phyloP scores from a whole-genome alignment of 2,888 invertebrate species.

The Polydrusus pterygomalis region DNA sequence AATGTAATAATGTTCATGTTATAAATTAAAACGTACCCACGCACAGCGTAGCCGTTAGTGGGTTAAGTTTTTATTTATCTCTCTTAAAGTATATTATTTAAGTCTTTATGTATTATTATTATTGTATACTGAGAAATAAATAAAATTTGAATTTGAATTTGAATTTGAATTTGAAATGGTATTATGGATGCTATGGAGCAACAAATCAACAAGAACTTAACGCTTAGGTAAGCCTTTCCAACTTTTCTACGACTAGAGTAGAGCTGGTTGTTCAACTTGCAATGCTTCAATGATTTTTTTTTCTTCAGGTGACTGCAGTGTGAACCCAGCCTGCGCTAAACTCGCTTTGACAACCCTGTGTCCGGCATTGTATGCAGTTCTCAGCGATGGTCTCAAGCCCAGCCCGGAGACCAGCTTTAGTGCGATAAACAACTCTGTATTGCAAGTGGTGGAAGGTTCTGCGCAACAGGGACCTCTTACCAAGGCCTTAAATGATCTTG shows the following conservation, averaged over 20 bases:
- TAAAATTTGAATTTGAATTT: too few relatives aligned
- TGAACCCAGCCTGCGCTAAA: constrained; percentile 81
- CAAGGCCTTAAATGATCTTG: constrained; percentile 87
- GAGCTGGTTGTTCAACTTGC: not conserved
- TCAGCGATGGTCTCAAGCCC: constrained; percentile 89
- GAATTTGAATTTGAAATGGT: too few relatives aligned
- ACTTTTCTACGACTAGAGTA: not conserved
- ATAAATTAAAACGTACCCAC: too few relatives aligned
- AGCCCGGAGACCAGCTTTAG: constrained; percentile 89
- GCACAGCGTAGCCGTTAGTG: too few relatives aligned
- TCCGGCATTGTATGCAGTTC: constrained; percentile 88
- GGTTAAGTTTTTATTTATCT: too few relatives aligned
- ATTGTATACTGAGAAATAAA: too few relatives aligned
- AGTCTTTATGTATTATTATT: too few relatives aligned
- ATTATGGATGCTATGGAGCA: constrained; percentile 85
- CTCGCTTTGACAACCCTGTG: constrained; percentile 85
- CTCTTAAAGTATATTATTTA: too few relatives aligned
- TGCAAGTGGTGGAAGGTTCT: constrained; percentile 92
- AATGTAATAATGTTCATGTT: too few relatives aligned
- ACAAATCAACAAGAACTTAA: constrained; percentile 77
- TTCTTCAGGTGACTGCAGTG: constrained; percentile 76
- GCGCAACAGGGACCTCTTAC: constrained; percentile 91
- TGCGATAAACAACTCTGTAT: constrained; percentile 85
- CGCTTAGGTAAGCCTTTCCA: constrained; percentile 60
- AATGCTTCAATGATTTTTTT: too few relatives aligned